phyloP scores from a whole-genome alignment of 2,888 invertebrate species.

The Adelphocoris suturalis region DNA sequence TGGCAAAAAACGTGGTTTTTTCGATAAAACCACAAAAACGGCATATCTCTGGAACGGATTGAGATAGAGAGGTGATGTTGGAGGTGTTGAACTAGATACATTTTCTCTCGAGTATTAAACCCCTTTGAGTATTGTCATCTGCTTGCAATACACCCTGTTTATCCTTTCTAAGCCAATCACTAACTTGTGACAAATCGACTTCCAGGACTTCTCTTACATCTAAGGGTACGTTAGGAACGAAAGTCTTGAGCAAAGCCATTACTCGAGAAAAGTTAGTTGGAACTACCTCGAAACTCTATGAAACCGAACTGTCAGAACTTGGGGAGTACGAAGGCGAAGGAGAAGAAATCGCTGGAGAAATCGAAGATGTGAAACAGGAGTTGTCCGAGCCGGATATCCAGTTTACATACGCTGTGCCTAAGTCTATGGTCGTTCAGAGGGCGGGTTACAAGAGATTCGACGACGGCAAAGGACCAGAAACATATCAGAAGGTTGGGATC shows the following conservation, averaged over 20 bases:
- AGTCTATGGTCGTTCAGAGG: slow-evolving; percentile 16
- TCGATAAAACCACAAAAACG: too few relatives aligned
- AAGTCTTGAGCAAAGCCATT: neutral
- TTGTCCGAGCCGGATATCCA: slow-evolving; percentile 56
- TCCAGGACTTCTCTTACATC: neutral
- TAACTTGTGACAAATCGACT: neutral
- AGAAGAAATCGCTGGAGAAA: slow-evolving; percentile 42
- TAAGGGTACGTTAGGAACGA: neutral
- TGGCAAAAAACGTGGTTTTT: too few relatives aligned
- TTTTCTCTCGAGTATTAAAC: too few relatives aligned
- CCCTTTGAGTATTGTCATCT: too few relatives aligned
- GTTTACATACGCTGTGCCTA: slow-evolving; percentile 50
- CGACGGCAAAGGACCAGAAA: slow-evolving; percentile 3
- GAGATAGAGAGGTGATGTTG: too few relatives aligned
- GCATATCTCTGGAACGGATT: too few relatives aligned
- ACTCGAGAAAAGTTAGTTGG: neutral
- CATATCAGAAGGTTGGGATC: slow-evolving; percentile 43
- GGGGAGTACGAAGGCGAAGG: slow-evolving; percentile 38
- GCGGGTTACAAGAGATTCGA: slow-evolving; percentile 61
- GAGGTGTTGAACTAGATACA: too few relatives aligned
- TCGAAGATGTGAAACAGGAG: neutral
- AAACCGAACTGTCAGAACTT: neutral
- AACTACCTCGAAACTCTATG: neutral
- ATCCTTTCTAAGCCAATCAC: too few relatives aligned
- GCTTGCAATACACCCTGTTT: too few relatives aligned